A percentile compares a stretch with the other conserved stretches of the same genome.
Evolutionary conservation across 2,888 invertebrate genomes (phyloP).

Genomic region (Lycophotia porphyrea): DNA sequence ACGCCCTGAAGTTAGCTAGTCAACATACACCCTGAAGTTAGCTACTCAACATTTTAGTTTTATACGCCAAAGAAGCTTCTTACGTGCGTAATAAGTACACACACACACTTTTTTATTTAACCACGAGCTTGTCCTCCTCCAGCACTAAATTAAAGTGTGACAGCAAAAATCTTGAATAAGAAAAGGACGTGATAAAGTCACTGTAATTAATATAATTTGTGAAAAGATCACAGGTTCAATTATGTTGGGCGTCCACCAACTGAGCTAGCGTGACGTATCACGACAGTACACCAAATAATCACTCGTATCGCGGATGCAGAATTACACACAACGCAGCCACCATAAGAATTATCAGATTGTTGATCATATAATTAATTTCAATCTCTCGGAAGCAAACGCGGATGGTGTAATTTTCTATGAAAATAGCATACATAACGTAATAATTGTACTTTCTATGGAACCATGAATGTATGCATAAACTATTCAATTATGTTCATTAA

Average conservation of each 20-base stretch:
- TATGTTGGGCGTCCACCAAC: background rate
- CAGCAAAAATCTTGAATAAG: background rate
- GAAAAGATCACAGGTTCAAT: background rate
- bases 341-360: constrained; percentile 56
- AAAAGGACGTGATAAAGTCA: constrained; percentile 9
- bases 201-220: background rate
- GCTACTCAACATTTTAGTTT: too few relatives aligned
- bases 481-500: constrained; percentile 67
- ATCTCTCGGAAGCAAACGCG: constrained; percentile 57
- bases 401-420: constrained; percentile 61
- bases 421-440: constrained; percentile 40
- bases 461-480: constrained; percentile 56
- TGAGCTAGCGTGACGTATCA: constrained; percentile 2
- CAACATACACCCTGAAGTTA: too few relatives aligned
- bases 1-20: too few relatives aligned
- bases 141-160: background rate
- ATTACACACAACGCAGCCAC: constrained; percentile 26
- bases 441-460: constrained; percentile 64
- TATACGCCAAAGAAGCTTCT: too few relatives aligned
- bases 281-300: constrained; percentile 29
- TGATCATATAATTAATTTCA: constrained; percentile 58
- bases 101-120: too few relatives aligned
- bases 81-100: too few relatives aligned
- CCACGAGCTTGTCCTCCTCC: background rate
- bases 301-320: constrained; percentile 19